Percentiles rank a stretch among this genome's conserved stretches.
These are phyloP conservation scores for Ictalurus furcatus DNA, from an alignment of 2,113 vertebrate species.

Conservation along the genomic window DNA sequence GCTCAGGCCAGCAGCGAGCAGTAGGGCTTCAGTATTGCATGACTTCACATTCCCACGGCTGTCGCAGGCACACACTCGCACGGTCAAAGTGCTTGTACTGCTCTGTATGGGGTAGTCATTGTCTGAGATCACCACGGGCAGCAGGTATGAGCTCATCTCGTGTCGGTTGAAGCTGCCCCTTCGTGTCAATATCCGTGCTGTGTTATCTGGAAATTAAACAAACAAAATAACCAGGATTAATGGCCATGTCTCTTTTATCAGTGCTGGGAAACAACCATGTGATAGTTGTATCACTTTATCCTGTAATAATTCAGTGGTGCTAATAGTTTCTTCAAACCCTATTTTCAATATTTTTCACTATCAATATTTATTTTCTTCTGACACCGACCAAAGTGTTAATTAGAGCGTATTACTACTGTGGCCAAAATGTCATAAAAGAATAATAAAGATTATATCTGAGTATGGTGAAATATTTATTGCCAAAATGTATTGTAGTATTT, in stretches of 20 bases:
- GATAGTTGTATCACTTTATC: constrained; percentile 2
- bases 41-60: constrained; percentile 86
- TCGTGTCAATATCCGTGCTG: constrained; percentile 90
- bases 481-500: background rate
- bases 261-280: background rate
- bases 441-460: background rate
- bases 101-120: constrained; percentile 93
- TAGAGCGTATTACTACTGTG: background rate
- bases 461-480: background rate
- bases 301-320: background rate
- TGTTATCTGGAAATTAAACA: constrained; percentile 83
- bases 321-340: background rate
- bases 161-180: constrained; percentile 89
- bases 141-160: constrained; percentile 87
- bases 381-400: background rate
- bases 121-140: constrained; percentile 94
- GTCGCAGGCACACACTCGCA: constrained; percentile 87
- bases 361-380: background rate
- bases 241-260: constrained; percentile 23
- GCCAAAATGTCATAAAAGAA: background rate
- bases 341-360: background rate
- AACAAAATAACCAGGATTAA: constrained; percentile 22
- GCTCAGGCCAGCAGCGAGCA: constrained; percentile 86
- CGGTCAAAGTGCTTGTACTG: constrained; percentile 87
- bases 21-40: constrained; percentile 84